phyloP scores from a whole-genome alignment of 2,888 invertebrate genomes.

The Erebia aethiops region DNA sequence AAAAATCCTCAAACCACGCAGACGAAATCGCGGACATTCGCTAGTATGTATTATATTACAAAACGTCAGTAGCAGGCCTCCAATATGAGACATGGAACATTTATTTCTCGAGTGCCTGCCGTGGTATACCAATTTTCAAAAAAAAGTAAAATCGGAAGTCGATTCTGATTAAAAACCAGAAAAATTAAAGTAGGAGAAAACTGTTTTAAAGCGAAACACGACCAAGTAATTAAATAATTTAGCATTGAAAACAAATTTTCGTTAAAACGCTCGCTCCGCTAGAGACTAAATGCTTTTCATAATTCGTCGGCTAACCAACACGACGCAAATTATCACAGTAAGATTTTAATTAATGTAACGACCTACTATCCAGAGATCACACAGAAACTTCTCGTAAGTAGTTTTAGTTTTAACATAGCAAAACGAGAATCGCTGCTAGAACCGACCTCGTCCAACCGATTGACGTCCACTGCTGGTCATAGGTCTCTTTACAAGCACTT shows the following conservation, averaged over 20 bases:
- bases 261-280: constrained; percentile 17
- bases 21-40: too few species aligned
- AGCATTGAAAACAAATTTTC: constrained; percentile 18
- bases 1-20: too few species aligned
- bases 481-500: too few species aligned
- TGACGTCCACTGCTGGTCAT: too few species aligned
- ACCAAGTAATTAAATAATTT: constrained; percentile 18
- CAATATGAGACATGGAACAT: neutral
- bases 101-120: constrained; percentile 2
- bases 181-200: constrained; percentile 6
- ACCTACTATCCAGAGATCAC: neutral
- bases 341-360: constrained; percentile 26
- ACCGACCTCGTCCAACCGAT: too few species aligned
- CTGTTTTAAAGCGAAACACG: constrained; percentile 3
- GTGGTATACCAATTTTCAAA: neutral
- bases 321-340: constrained; percentile 22
- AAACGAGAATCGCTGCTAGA: too few species aligned
- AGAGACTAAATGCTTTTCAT: neutral
- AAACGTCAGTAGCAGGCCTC: neutral
- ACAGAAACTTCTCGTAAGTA: neutral
- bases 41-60: too few species aligned
- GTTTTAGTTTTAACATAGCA: too few species aligned
- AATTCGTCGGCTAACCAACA: constrained; percentile 20
- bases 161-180: constrained; percentile 9
- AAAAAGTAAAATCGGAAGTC: constrained; percentile 1